Conservation (phyloP, 2,113 vertebrate species). For the Gulo gulo region DNA sequence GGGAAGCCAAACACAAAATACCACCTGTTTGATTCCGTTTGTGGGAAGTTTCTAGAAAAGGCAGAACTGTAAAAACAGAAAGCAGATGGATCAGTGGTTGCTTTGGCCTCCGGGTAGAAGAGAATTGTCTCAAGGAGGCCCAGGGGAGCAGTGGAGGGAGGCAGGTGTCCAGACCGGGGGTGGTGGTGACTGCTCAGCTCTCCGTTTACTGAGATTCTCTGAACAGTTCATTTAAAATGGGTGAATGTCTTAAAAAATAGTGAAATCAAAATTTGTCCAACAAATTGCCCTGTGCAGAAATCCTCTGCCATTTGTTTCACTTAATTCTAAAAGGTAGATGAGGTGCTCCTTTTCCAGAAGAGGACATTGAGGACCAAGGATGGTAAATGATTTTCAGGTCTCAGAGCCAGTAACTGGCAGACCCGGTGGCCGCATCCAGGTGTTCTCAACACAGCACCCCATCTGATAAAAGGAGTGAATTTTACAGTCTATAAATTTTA, state of each 20-base stretch:
- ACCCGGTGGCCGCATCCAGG: neutral
- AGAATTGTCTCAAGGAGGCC: neutral
- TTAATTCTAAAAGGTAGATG: neutral
- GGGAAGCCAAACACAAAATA: neutral
- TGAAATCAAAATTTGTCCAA: neutral
- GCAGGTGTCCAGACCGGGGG: neutral
- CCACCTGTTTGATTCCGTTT: neutral
- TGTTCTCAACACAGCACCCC: neutral
- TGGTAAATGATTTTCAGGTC: neutral
- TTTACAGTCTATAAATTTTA: neutral
- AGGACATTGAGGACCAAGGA: neutral
- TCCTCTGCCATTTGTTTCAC: neutral
- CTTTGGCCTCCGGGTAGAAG: neutral
- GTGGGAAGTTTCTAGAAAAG: neutral
- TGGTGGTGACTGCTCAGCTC: neutral
- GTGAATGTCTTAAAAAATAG: neutral
- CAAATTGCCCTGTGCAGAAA: neutral
- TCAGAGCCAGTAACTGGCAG: neutral
- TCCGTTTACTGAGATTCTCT: neutral
- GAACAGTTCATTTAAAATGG: neutral
- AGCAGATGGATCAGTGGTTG: neutral
- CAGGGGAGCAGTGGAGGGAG: too few species aligned
- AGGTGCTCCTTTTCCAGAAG: neutral
- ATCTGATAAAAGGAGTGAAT: neutral
- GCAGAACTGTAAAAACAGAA: neutral